Evolutionary conservation across 1,140 invertebrate species (phyloP).

Genomic region (Cyclina sinensis): DNA sequence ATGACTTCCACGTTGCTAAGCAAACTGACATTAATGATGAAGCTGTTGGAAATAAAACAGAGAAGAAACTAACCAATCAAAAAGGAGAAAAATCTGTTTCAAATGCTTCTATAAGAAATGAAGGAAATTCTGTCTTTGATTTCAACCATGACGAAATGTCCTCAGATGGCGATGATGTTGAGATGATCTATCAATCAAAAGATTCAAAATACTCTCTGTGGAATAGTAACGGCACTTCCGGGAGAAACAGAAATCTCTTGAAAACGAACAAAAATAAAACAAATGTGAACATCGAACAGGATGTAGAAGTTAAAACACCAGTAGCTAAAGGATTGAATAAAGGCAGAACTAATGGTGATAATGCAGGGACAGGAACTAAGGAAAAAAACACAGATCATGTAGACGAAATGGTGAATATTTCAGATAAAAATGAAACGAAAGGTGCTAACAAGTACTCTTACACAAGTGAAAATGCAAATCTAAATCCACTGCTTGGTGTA

Average conservation of each 20-base stretch:
- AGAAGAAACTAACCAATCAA: no score
- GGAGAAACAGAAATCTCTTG: not conserved
- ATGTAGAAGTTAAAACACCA: not conserved
- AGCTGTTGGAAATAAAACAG: not conserved
- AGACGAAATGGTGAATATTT: not conserved
- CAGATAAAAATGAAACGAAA: not conserved
- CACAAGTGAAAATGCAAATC: not conserved
- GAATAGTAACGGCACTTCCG: not conserved
- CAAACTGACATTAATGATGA: not conserved
- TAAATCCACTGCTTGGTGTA: not conserved
- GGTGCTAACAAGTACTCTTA: no score
- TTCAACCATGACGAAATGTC: constrained; percentile 19
- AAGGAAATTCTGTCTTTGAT: not conserved
- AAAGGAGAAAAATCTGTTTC: no score
- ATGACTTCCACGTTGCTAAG: not conserved
- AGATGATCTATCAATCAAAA: constrained; percentile 61
- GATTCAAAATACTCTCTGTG: not conserved
- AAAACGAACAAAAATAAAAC: not conserved
- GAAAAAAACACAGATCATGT: not conserved
- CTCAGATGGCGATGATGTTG: constrained; percentile 37
- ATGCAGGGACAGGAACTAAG: not conserved
- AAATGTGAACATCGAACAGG: not conserved
- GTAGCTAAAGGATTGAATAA: not conserved
- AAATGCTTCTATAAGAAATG: not conserved
- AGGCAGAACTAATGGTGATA: not conserved